These are phyloP conservation scores for Bruchidius siliquastri DNA, from an alignment of 2,888 invertebrate species.

Conservation along the genomic window DNA sequence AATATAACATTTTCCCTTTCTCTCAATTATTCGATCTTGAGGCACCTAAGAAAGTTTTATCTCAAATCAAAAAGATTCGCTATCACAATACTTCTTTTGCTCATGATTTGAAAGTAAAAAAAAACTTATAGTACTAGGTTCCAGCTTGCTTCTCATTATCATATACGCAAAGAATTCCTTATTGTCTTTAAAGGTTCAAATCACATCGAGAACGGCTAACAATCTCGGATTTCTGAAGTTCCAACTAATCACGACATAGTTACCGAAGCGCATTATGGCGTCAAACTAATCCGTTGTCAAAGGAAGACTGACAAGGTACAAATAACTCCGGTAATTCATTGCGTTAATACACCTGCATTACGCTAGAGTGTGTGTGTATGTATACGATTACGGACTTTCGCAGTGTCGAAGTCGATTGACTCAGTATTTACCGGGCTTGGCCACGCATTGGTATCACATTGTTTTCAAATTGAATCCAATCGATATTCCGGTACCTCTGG, in stretches of 20 bases:
- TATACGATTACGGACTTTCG: not conserved
- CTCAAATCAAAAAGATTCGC: too few relatives aligned
- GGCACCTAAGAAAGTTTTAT: too few relatives aligned
- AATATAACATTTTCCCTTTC: too few relatives aligned
- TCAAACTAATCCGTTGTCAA: not conserved
- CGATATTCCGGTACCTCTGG: too few relatives aligned
- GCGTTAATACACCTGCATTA: not conserved
- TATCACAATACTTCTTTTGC: too few relatives aligned
- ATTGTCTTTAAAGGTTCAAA: not conserved
- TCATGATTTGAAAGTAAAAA: too few relatives aligned
- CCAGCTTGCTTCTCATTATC: too few relatives aligned
- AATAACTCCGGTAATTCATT: not conserved
- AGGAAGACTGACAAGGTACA: not conserved
- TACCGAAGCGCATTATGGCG: not conserved
- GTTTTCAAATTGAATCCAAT: too few relatives aligned
- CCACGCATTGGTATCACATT: too few relatives aligned
- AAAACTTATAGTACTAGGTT: too few relatives aligned
- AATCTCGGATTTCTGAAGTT: not conserved
- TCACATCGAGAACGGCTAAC: not conserved
- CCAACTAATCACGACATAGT: not conserved
- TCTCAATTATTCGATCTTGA: too few relatives aligned
- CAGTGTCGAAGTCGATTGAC: too few relatives aligned
- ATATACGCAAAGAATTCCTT: not conserved
- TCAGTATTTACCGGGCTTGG: not conserved
- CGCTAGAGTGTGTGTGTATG: not conserved